phyloP scores from a whole-genome alignment of 2,113 vertebrate species.

The Hippocampus guttulatus region DNA sequence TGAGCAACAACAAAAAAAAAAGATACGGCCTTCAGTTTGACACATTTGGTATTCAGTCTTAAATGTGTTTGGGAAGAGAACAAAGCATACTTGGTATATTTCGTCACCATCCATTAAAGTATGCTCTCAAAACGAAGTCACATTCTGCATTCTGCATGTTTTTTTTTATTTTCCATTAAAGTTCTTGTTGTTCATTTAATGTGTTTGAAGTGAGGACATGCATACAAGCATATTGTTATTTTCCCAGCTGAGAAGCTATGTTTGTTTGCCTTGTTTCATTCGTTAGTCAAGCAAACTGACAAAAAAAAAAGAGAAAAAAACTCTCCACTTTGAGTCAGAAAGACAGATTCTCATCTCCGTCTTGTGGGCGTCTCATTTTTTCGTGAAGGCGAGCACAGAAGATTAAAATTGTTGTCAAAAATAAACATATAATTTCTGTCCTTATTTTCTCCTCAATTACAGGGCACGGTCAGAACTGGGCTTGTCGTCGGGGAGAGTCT shows the following conservation, averaged over 20 bases:
- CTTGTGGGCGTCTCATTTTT: constrained; percentile 73
- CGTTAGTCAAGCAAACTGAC: constrained; percentile 35
- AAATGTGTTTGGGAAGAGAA: not conserved
- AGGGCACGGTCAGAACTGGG: constrained; percentile 76
- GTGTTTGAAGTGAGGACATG: not conserved
- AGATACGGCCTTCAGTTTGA: not conserved
- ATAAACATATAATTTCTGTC: constrained; percentile 84
- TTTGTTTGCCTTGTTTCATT: constrained; percentile 29
- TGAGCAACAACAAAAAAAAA: not conserved
- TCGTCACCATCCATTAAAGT: not conserved
- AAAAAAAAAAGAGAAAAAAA: constrained; percentile 20
- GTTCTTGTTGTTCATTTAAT: not conserved
- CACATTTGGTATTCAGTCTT: not conserved
- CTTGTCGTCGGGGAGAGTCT: constrained; percentile 77
- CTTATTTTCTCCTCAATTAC: constrained; percentile 84
- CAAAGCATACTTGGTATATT: not conserved
- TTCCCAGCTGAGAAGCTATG: not conserved
- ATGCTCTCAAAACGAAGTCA: not conserved
- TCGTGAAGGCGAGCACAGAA: constrained; percentile 76
- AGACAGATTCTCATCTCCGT: constrained; percentile 66
- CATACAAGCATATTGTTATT: not conserved
- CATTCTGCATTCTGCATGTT: not conserved
- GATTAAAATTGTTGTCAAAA: constrained; percentile 84
- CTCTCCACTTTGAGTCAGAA: constrained; percentile 50
- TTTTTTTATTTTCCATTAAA: not conserved